Conservation (phyloP, 2,888 invertebrate genomes). For the Lasius fuliginosus region DNA sequence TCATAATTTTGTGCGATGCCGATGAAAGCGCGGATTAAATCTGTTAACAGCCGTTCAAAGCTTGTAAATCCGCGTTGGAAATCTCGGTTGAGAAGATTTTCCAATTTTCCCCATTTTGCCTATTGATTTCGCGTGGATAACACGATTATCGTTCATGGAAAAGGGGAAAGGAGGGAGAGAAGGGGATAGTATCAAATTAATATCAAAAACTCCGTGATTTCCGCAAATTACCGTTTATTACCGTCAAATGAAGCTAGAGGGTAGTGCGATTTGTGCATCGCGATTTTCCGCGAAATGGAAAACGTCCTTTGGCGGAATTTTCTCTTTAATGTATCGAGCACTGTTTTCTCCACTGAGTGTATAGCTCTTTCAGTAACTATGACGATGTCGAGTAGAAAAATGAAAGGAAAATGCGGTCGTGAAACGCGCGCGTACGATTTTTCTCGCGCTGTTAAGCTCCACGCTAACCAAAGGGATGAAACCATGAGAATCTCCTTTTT, state of each 20-base stretch:
- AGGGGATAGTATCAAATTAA: constrained; percentile 74
- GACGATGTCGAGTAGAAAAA: not conserved
- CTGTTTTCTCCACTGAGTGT: not conserved
- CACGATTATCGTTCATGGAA: constrained; percentile 67
- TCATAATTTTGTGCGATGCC: constrained; percentile 68
- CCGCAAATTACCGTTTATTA: constrained; percentile 76
- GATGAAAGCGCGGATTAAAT: constrained; percentile 73
- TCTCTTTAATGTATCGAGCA: not conserved
- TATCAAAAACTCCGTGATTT: constrained; percentile 75
- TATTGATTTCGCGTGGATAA: constrained; percentile 74
- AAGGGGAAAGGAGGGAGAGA: constrained; percentile 8
- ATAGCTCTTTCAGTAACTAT: constrained; percentile 8
- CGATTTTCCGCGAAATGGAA: constrained; percentile 62
- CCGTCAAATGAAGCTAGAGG: constrained; percentile 70
- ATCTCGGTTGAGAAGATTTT: constrained; percentile 74
- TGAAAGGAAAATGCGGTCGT: not conserved
- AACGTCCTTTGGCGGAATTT: constrained; percentile 8
- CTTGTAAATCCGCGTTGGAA: constrained; percentile 74
- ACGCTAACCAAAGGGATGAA: constrained; percentile 27
- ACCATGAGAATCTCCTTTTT: constrained; percentile 24
- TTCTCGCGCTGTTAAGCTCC: constrained; percentile 17
- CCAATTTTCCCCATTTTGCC: constrained; percentile 69
- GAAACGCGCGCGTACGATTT: constrained; percentile 27
- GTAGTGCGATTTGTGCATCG: constrained; percentile 47
- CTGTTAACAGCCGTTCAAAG: constrained; percentile 70